Conservation (phyloP, 1,140 invertebrate genomes). For the Camponotus vicinus region DNA sequence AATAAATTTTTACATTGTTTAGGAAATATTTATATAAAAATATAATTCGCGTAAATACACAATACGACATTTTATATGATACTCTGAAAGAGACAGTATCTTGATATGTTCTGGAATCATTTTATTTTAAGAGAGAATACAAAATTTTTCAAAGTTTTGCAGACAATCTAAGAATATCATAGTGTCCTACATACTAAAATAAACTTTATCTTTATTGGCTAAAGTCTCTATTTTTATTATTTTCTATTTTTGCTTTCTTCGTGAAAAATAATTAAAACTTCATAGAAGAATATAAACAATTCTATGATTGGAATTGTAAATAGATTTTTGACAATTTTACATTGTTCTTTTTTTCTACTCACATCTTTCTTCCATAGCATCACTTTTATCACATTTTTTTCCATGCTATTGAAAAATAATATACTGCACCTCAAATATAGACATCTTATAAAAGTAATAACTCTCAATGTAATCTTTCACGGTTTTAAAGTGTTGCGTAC, state of each 20-base stretch:
- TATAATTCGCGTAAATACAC: too few relatives aligned
- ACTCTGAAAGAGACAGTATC: neutral
- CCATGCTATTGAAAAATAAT: slow-evolving; percentile 49
- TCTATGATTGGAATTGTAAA: slow-evolving; percentile 5
- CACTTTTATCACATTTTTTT: slow-evolving; percentile 10
- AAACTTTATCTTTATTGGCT: neutral
- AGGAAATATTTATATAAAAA: too few relatives aligned
- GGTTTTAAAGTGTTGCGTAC: slow-evolving; percentile 37
- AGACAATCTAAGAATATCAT: slow-evolving; percentile 4
- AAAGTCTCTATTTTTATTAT: neutral
- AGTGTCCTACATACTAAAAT: slow-evolving; percentile 1
- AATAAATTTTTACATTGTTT: neutral
- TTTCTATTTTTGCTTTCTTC: slow-evolving; percentile 10
- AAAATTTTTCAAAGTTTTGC: neutral
- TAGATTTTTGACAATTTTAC: slow-evolving; percentile 13
- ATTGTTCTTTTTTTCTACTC: too few relatives aligned
- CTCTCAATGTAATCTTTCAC: slow-evolving; percentile 7
- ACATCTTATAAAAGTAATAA: slow-evolving; percentile 54
- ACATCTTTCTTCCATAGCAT: neutral
- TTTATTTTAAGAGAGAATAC: neutral
- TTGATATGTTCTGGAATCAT: neutral
- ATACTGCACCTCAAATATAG: slow-evolving; percentile 15
- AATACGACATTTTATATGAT: neutral
- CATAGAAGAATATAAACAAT: neutral
- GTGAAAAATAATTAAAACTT: neutral